Conservation (phyloP, 30 jellyfish, hydroid and myxozoan species). For the Cassiopea andromeda region DNA sequence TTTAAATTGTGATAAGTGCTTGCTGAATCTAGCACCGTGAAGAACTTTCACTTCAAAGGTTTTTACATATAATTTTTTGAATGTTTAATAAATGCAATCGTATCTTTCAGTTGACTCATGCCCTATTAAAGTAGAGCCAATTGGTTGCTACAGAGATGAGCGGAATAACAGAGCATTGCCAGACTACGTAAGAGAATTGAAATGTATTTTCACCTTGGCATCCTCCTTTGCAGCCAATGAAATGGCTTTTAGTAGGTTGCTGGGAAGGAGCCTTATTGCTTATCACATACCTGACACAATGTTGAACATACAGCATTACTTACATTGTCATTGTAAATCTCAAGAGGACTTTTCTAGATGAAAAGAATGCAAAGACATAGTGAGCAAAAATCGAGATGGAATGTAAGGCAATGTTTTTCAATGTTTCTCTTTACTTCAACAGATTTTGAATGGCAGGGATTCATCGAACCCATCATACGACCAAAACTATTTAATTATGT, state of each 20-base stretch:
- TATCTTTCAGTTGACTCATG: constrained; percentile 36
- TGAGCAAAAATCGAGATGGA: no score
- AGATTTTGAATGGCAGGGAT: constrained; percentile 69
- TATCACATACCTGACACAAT: no score
- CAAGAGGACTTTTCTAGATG: no score
- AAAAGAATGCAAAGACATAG: no score
- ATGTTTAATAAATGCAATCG: background rate
- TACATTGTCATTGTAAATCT: no score
- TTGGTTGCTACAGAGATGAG: constrained; percentile 66
- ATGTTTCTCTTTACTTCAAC: background rate
- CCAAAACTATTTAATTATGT: constrained; percentile 27
- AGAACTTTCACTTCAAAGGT: no score
- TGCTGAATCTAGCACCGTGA: no score
- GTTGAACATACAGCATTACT: no score
- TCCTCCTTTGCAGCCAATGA: background rate
- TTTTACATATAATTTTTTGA: no score
- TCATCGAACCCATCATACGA: background rate
- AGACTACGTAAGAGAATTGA: constrained; percentile 26
- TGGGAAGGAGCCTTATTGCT: no score
- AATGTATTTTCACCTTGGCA: background rate
- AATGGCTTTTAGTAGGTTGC: background rate
- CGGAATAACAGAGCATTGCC: constrained; percentile 48
- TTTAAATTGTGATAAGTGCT: no score
- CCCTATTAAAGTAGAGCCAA: constrained; percentile 63
- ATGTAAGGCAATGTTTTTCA: background rate